phyloP scores from a whole-genome alignment of 2,113 vertebrate genomes.

The Pterocles gutturalis region DNA sequence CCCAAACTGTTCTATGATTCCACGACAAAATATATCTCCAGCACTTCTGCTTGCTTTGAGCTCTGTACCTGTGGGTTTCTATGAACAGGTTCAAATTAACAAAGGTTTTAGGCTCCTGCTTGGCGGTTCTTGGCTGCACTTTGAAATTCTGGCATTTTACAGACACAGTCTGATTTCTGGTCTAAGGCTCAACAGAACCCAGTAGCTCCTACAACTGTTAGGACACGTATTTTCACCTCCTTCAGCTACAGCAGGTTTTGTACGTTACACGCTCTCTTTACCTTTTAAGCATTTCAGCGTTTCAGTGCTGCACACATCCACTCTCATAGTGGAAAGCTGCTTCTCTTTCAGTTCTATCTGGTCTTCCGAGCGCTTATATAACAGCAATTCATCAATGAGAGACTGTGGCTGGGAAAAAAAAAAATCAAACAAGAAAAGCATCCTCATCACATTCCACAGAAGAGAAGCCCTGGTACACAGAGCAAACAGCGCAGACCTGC shows the following conservation, averaged over 20 bases:
- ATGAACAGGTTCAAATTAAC: not conserved
- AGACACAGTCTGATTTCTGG: not conserved
- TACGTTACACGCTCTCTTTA: not conserved
- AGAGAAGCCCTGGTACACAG: not conserved
- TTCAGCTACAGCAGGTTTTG: accelerated
- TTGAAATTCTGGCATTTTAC: not conserved
- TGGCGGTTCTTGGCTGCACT: not conserved
- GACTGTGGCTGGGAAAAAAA: conserved; percentile 83
- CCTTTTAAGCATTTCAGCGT: conserved; percentile 97
- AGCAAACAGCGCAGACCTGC: not conserved
- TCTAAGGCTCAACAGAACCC: not conserved
- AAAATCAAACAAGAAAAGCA: not conserved
- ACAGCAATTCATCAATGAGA: conserved; percentile 87
- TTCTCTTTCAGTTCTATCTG: conserved; percentile 94
- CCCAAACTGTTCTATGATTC: no score
- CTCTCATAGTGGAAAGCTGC: conserved; percentile 89
- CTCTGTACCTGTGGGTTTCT: not conserved
- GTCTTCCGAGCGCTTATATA: conserved; percentile 84
- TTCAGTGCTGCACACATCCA: conserved; percentile 94
- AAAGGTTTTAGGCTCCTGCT: not conserved
- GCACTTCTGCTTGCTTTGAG: not conserved
- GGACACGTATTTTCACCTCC: accelerated
- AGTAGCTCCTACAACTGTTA: not conserved
- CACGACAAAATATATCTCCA: not conserved
- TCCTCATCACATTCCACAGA: not conserved